These are phyloP conservation scores for Hucho hucho DNA, from an alignment of 2,113 vertebrate genomes.

Conservation along the genomic window DNA sequence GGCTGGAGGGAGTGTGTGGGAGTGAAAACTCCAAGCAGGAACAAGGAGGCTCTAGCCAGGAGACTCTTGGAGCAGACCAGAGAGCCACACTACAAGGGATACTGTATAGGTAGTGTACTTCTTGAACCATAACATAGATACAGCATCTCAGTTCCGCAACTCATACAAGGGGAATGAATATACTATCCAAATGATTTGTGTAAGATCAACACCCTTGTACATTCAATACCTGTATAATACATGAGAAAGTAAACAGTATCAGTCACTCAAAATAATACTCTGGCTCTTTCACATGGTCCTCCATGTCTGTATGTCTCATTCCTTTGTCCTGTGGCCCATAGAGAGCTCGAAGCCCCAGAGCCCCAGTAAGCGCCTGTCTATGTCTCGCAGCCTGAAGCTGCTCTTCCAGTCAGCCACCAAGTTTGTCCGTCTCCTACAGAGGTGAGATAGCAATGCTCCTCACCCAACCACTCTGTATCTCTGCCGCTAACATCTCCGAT, in stretches of 20 bases:
- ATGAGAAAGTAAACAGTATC: neutral
- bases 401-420: slow-evolving; percentile 79
- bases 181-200: neutral
- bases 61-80: slow-evolving; percentile 69
- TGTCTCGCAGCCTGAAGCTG: slow-evolving; percentile 77
- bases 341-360: slow-evolving; percentile 63
- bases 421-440: slow-evolving; percentile 77
- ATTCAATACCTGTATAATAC: neutral
- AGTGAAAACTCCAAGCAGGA: slow-evolving; percentile 64
- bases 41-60: slow-evolving; percentile 57
- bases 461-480: neutral
- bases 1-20: slow-evolving; percentile 73
- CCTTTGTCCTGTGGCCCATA: slow-evolving; percentile 48
- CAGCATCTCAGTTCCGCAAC: neutral
- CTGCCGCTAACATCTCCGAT: neutral
- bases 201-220: neutral
- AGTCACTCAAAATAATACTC: neutral
- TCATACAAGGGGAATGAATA: neutral
- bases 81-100: slow-evolving; percentile 65
- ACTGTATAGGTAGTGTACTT: slow-evolving; percentile 55
- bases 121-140: neutral
- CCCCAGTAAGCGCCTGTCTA: slow-evolving; percentile 67
- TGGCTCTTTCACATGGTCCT: neutral
- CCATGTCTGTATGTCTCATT: slow-evolving; percentile 1
- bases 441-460: slow-evolving; percentile 48